These are phyloP conservation scores for Pipistrellus kuhlii DNA, from an alignment of 2,797 vertebrate genomes.

Conservation along the genomic window DNA sequence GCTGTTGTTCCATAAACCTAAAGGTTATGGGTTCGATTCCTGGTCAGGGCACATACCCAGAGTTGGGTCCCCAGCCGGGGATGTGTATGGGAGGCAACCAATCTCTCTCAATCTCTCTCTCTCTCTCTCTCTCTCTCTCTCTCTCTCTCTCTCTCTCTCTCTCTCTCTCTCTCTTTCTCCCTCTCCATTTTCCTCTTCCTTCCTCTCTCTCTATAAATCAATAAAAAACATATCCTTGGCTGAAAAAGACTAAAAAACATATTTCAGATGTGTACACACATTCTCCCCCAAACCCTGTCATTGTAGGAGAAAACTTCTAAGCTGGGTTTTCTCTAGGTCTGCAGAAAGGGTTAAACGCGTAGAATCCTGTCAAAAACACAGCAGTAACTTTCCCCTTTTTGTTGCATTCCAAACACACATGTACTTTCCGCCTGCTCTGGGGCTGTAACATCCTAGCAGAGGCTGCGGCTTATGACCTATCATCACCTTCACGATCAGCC, in stretches of 20 bases:
- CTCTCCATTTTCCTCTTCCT: not conserved
- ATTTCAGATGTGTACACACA: not conserved
- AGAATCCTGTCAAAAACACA: not conserved
- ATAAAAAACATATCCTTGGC: not conserved
- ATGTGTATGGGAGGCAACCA: not conserved
- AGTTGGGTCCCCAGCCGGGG: not conserved
- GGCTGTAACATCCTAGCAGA: conserved; percentile 47
- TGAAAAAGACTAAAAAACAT: not conserved
- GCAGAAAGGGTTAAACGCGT: conserved; percentile 73
- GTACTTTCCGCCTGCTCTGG: conserved; percentile 60
- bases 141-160: not conserved
- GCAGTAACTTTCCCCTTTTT: conserved; percentile 62
- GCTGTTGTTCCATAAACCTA: not conserved
- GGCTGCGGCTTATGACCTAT: conserved; percentile 74
- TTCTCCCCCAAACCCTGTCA: not conserved
- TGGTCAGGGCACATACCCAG: not conserved
- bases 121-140: not conserved
- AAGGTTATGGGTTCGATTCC: not conserved
- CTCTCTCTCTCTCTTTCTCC: too few relatives aligned
- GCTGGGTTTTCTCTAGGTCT: not conserved
- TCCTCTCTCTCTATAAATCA: not conserved
- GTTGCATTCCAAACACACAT: conserved; percentile 76
- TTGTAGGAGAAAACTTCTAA: conserved; percentile 36
- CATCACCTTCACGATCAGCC: conserved; percentile 71
- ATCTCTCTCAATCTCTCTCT: not conserved